Conservation (phyloP, 2,888 invertebrate species). For the Perdita meconis region DNA sequence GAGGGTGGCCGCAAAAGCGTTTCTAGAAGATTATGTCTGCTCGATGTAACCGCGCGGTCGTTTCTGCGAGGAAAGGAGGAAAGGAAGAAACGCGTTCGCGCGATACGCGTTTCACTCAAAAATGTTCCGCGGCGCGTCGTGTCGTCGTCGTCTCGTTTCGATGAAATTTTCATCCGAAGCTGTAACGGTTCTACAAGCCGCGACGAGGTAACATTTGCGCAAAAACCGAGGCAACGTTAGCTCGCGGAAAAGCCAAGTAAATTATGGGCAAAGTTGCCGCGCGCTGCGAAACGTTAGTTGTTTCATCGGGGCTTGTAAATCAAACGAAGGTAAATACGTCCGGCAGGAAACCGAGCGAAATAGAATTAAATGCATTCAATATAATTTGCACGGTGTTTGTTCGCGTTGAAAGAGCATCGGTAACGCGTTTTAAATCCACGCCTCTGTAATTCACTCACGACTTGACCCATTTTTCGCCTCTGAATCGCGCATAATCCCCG, state of each 20-base stretch:
- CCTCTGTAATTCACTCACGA: conserved; percentile 28
- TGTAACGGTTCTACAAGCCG: too few relatives aligned
- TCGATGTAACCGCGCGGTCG: not conserved
- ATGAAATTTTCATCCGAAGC: conserved; percentile 14
- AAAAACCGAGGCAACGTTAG: conserved; percentile 16
- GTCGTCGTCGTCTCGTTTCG: not conserved
- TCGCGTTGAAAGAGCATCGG: conserved; percentile 19
- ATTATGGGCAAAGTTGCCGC: conserved; percentile 31
- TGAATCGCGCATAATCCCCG: conserved; percentile 28
- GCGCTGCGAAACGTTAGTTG: not conserved
- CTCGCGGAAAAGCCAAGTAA: conserved; percentile 7
- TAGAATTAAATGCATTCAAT: conserved; percentile 38
- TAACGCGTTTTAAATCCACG: conserved; percentile 33
- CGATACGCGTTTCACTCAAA: not conserved
- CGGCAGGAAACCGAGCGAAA: conserved; percentile 16
- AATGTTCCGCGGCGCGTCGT: not conserved
- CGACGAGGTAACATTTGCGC: conserved; percentile 28
- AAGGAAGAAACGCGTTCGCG: not conserved
- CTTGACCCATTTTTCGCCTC: conserved; percentile 34
- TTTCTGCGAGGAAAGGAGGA: not conserved
- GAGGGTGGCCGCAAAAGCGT: conserved; percentile 5
- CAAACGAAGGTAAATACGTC: conserved; percentile 41
- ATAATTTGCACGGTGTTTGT: conserved; percentile 30
- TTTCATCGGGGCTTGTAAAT: conserved; percentile 37
- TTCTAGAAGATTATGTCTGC: not conserved